phyloP scores from a whole-genome alignment of 2,797 vertebrate species.

The Chromis chromis region DNA sequence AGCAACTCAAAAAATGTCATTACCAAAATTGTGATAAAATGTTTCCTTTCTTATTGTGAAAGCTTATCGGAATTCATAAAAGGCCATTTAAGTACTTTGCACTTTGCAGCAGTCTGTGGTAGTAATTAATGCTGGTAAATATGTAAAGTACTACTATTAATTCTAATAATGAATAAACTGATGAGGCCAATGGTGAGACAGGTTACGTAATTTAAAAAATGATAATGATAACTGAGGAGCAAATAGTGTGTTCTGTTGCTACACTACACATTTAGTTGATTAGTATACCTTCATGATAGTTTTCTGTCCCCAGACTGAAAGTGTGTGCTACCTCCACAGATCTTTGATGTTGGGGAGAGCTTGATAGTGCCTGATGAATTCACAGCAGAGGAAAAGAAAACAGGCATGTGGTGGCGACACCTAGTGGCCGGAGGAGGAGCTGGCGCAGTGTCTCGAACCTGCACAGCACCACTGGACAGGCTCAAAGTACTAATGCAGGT shows the following conservation, averaged over 20 bases:
- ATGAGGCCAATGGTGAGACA: background rate
- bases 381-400: constrained; percentile 94
- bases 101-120: background rate
- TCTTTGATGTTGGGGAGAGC: constrained; percentile 97
- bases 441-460: constrained; percentile 94
- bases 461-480: constrained; percentile 94
- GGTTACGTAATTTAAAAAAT: background rate
- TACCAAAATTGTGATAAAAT: too few species aligned
- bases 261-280: background rate
- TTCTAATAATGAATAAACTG: background rate
- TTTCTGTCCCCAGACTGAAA: background rate
- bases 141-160: background rate
- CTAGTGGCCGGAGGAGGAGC: constrained; percentile 96
- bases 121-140: background rate
- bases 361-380: constrained; percentile 95
- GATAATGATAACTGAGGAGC: background rate
- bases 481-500: constrained; percentile 99
- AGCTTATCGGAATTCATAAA: background rate
- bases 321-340: constrained; percentile 78
- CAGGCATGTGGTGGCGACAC: constrained; percentile 97
- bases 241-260: background rate
- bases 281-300: background rate
- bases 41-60: background rate
- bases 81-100: background rate
- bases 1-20: too few species aligned